Conservation (phyloP, 1,140 invertebrate species). For the Lepidurus arcticus region DNA sequence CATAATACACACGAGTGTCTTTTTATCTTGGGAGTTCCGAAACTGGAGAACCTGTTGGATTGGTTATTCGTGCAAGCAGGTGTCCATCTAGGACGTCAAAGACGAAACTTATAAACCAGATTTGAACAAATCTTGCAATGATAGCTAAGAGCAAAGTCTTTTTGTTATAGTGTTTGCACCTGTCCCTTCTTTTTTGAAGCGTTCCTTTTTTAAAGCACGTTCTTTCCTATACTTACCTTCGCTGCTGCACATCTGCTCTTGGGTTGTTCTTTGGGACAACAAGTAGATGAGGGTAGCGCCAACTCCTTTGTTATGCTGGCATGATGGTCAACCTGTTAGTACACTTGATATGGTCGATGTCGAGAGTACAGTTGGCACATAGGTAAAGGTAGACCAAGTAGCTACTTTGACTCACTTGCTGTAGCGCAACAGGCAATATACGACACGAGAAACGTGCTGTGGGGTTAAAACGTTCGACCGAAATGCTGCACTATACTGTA, state of each 20-base stretch:
- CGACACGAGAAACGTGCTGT: not conserved
- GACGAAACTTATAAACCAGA: too few species aligned
- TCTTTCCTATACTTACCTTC: not conserved
- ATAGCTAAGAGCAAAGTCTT: not conserved
- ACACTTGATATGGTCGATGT: not conserved
- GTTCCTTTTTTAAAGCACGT: not conserved
- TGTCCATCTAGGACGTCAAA: too few species aligned
- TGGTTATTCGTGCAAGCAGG: too few species aligned
- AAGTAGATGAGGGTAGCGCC: not conserved
- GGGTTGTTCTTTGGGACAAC: not conserved
- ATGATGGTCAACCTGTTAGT: constrained; percentile 6
- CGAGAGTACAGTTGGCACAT: not conserved
- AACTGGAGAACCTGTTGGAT: too few species aligned
- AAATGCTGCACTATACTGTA: not conserved
- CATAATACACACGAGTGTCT: too few species aligned
- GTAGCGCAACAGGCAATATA: not conserved
- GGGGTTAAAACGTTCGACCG: too few species aligned
- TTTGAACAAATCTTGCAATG: not conserved
- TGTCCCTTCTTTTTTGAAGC: not conserved
- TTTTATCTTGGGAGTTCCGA: too few species aligned
- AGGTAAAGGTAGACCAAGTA: not conserved
- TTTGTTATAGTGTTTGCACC: not conserved
- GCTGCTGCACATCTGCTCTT: not conserved
- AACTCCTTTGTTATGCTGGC: not conserved
- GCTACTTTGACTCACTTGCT: not conserved